Conservation (phyloP, 2,113 vertebrate genomes). For the Kryptolebias marmoratus region DNA sequence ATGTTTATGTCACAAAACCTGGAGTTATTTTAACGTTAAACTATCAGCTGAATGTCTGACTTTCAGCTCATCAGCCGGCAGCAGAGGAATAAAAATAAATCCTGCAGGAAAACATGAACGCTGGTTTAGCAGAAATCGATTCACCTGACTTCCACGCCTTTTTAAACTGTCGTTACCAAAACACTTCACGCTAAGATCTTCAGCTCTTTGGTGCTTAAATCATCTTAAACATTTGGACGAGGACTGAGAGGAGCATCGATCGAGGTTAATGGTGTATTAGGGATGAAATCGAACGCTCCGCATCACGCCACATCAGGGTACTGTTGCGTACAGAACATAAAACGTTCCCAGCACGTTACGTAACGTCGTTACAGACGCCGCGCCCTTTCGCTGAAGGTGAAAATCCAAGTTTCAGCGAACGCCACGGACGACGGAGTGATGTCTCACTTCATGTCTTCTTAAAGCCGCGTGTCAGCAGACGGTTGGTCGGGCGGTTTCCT, state of each 20-base stretch:
- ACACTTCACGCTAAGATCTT: neutral
- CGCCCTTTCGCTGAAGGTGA: constrained; percentile 16
- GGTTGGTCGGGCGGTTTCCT: neutral
- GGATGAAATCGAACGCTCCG: neutral
- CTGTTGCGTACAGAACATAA: constrained; percentile 20
- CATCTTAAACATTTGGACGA: neutral
- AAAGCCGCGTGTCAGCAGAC: neutral
- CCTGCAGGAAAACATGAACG: constrained; percentile 3
- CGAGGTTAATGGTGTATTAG: constrained; percentile 17
- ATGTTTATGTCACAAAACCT: no score
- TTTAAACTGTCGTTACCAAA: neutral
- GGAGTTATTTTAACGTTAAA: no score
- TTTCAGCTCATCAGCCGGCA: no score
- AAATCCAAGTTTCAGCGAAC: constrained; percentile 14
- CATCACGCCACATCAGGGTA: constrained; percentile 16
- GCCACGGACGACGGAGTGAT: neutral
- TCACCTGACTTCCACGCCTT: no score
- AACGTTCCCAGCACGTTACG: constrained; percentile 40
- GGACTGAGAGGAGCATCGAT: neutral
- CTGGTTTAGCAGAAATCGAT: no score
- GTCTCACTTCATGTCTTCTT: neutral
- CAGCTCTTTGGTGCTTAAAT: neutral
- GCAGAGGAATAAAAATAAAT: no score
- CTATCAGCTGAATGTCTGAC: no score
- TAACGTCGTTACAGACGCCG: constrained; percentile 7